A percentile compares a stretch with the other conserved stretches of the same genome.
Conservation (phyloP, 92 coral and sea anemone species). For the Desmophyllum pertusum region DNA sequence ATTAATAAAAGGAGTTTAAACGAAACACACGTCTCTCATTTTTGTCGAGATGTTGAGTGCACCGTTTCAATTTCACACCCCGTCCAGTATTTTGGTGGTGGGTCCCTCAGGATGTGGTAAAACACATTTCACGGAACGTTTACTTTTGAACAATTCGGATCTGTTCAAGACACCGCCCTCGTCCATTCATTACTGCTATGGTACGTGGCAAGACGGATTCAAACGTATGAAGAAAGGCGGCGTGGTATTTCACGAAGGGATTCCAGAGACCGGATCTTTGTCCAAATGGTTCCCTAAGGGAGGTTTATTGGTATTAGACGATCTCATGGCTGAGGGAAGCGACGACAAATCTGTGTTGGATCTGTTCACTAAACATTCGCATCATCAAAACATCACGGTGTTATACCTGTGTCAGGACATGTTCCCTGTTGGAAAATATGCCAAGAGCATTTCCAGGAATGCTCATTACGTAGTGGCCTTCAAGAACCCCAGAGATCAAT, state of each 20-base stretch:
- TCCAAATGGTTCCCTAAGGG: constrained; percentile 30
- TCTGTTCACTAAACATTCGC: constrained; percentile 50
- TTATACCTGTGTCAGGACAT: constrained; percentile 33
- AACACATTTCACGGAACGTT: background rate
- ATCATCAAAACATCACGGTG: constrained; percentile 47
- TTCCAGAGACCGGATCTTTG: constrained; percentile 18
- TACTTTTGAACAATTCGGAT: background rate
- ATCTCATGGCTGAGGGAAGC: constrained; percentile 48
- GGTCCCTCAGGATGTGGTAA: background rate
- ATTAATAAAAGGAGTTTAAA: background rate
- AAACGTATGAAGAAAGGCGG: background rate
- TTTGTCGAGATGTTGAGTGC: background rate
- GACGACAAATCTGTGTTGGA: constrained; percentile 35
- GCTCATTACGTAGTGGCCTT: constrained; percentile 40
- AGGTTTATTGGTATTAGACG: constrained; percentile 41
- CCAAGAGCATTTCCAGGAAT: constrained; percentile 37
- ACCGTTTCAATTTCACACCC: background rate
- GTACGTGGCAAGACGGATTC: constrained; percentile 46
- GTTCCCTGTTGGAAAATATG: constrained; percentile 34
- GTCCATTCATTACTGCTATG: constrained; percentile 25
- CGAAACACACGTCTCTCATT: background rate
- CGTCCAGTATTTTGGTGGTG: background rate
- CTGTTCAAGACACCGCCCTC: background rate
- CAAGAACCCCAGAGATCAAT: constrained; percentile 50
- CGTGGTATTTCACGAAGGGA: constrained; percentile 35